These are phyloP conservation scores for Phymastichus coffea DNA, from an alignment of 1,140 invertebrate species.

Conservation along the genomic window DNA sequence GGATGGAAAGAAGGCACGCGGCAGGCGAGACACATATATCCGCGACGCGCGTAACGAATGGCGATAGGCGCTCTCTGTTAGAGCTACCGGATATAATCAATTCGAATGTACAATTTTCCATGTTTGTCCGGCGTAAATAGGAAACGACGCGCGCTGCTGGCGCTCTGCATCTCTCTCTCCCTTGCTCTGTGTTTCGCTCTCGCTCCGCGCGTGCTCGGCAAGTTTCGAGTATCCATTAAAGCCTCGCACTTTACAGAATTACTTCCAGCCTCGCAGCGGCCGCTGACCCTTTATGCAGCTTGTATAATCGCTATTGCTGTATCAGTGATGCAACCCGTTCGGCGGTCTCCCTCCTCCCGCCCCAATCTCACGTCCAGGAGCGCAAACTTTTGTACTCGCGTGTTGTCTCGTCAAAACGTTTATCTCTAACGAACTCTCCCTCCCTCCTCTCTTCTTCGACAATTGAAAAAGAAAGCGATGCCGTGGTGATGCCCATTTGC, in stretches of 20 bases:
- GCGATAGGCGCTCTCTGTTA: neutral
- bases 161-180: neutral
- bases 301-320: constrained; percentile 20
- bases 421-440: too few relatives aligned
- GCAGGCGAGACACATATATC: neutral
- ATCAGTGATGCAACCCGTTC: too few relatives aligned
- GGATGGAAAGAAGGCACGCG: neutral
- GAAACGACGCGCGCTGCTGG: constrained; percentile 13
- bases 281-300: neutral
- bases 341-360: too few relatives aligned
- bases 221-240: constrained; percentile 29
- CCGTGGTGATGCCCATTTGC: too few relatives aligned
- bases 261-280: neutral
- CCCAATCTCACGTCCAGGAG: too few relatives aligned
- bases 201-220: neutral
- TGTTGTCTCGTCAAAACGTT: too few relatives aligned
- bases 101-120: constrained; percentile 23
- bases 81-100: constrained; percentile 19
- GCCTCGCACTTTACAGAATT: constrained; percentile 23
- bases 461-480: too few relatives aligned
- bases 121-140: constrained; percentile 26
- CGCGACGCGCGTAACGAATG: constrained; percentile 5
- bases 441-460: too few relatives aligned
- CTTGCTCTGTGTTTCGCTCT: too few relatives aligned
- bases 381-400: too few relatives aligned